phyloP scores from a whole-genome alignment of 2,797 vertebrate species.

The Channa striata region DNA sequence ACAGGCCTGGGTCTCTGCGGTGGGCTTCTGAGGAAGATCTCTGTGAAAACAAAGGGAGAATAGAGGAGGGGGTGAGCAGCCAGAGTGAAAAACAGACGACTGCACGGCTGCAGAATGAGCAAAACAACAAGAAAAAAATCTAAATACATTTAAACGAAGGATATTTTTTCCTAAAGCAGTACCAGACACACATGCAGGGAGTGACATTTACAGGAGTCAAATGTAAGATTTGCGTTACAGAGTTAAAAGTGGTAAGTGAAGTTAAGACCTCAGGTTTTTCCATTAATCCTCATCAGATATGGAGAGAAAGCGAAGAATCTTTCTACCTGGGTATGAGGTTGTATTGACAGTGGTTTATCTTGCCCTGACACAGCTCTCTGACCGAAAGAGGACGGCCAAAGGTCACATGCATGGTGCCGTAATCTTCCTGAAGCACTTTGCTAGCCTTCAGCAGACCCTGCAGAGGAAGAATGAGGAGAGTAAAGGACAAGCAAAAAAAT shows the following conservation, averaged over 20 bases:
- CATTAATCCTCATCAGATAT: neutral
- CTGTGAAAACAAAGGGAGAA: slow-evolving; percentile 70
- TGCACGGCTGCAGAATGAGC: neutral
- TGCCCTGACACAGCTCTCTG: slow-evolving; percentile 88
- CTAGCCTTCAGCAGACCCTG: slow-evolving; percentile 94
- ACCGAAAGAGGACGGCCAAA: slow-evolving; percentile 92
- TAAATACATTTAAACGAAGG: too few species aligned
- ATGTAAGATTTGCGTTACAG: too few species aligned
- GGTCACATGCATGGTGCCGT: slow-evolving; percentile 91
- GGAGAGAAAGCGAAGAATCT: too few species aligned
- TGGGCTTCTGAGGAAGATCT: slow-evolving; percentile 90
- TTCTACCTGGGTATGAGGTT: slow-evolving; percentile 92
- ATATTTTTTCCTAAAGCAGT: neutral
- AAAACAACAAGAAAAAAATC: neutral
- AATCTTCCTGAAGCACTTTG: slow-evolving; percentile 91
- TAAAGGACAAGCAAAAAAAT: slow-evolving; percentile 2
- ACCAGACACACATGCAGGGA: neutral
- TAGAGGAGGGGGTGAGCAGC: neutral
- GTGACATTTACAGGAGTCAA: neutral
- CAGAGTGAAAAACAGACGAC: neutral
- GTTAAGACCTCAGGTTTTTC: neutral
- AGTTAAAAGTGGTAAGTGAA: neutral
- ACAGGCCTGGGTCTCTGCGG: slow-evolving; percentile 86
- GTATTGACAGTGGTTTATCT: slow-evolving; percentile 86
- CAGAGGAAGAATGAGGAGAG: slow-evolving; percentile 3